A percentile compares a stretch with the other conserved stretches of the same genome.
These are phyloP conservation scores for Pseudanteris insignis DNA, from an alignment of 2,888 invertebrate genomes.

Conservation along the genomic window DNA sequence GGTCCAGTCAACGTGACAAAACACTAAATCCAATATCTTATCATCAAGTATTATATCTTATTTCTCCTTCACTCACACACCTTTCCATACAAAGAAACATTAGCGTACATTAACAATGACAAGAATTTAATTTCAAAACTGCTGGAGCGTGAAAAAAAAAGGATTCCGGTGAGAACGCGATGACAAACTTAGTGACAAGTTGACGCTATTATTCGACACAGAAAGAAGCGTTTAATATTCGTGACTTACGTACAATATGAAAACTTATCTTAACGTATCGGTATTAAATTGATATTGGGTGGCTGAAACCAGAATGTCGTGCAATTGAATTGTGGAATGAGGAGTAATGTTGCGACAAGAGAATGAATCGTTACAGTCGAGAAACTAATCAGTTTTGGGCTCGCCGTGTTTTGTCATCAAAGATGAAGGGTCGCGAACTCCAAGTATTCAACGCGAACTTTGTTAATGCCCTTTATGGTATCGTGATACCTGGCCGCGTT, in stretches of 20 bases:
- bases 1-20: too few species aligned
- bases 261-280: conserved; percentile 29
- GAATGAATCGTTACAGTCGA: conserved; percentile 44
- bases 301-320: conserved; percentile 18
- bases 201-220: too few species aligned
- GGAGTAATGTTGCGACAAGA: conserved; percentile 39
- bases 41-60: too few species aligned
- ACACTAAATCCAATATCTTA: too few species aligned
- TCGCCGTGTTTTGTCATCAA: conserved; percentile 38
- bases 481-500: conserved; percentile 10
- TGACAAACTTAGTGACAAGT: too few species aligned
- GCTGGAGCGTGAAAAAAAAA: too few species aligned
- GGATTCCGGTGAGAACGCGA: too few species aligned
- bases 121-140: too few species aligned
- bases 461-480: conserved; percentile 24
- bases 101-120: too few species aligned
- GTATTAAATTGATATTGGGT: conserved; percentile 28
- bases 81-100: too few species aligned
- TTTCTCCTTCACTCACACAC: too few species aligned
- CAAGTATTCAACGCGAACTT: conserved; percentile 31
- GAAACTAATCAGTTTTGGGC: conserved; percentile 44
- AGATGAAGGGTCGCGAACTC: conserved; percentile 26
- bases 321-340: conserved; percentile 32
- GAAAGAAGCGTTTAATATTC: conserved; percentile 22
- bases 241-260: conserved; percentile 15